phyloP scores from a whole-genome alignment of 2,888 invertebrate genomes.

The Aproaerema taeniolella region DNA sequence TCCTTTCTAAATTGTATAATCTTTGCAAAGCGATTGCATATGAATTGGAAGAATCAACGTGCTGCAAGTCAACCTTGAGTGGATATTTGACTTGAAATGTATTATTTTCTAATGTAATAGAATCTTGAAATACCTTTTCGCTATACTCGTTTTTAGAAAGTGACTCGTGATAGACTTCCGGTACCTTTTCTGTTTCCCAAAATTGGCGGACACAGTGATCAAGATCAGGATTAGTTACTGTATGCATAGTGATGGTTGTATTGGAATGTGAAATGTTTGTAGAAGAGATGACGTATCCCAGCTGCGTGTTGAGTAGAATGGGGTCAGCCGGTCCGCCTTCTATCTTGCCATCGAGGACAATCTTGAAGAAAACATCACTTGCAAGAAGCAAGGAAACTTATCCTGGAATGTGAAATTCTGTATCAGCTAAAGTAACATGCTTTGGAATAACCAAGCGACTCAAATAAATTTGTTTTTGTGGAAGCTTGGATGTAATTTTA shows the following conservation, averaged over 20 bases:
- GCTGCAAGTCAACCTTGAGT: background rate
- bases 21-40: background rate
- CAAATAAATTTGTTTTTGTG: background rate
- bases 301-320: no score
- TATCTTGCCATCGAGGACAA: no score
- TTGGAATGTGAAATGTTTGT: no score
- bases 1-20: background rate
- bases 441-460: background rate
- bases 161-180: conserved; percentile 12
- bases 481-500: background rate
- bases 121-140: background rate
- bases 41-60: background rate
- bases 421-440: background rate
- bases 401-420: background rate
- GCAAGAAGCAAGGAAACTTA: conserved; percentile 15
- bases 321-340: background rate
- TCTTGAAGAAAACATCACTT: conserved; percentile 25
- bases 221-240: no score
- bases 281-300: no score
- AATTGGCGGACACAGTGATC: background rate
- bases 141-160: conserved; percentile 8
- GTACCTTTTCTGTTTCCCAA: conserved; percentile 11
- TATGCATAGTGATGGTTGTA: background rate
- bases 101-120: background rate
- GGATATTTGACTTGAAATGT: background rate